Base-by-base conservation (phyloP, 2,888 invertebrate genomes). In the Aricia artaxerxes region DNA sequence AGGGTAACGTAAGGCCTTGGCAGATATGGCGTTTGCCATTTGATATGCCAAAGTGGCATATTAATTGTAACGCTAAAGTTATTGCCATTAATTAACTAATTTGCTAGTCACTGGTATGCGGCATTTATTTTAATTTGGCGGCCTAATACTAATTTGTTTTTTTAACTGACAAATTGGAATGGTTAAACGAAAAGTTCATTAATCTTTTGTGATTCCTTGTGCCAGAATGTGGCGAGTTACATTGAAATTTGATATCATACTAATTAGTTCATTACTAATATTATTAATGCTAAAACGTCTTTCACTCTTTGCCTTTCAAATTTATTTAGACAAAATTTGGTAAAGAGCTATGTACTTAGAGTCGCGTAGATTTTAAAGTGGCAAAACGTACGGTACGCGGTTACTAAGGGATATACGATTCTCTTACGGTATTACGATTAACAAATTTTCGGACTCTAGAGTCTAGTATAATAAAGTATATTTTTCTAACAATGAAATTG, bases 1-100 rank as follows among this genome's bases (percentile, higher is more conserved):
- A 91, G 90, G 91, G 89, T 69, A 69, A 69, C 90, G 79, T 78
- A 83, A 83, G 81, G 82, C 84, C 84, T 84, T 84, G 82, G 73
- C 75, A 49, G 77, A 76, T 69, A 75, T 49, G 75, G 75, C 49
- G 49, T 75, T 75, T 75, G 75, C 75, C 49, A 53, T 75, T 75
- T 75, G 75, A 44, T 75, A 31, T 44, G 73, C 69, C 69, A 35
- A 1, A 1, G 5, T 69, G 69, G 13, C 69, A 69, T 69, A 69
- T 69, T 69, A 69, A 69, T 35, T 38, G 35, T 35, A 69, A 38
- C 4, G 16, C 4, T 69, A 1, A 5, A 38, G 4, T 53, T 6
- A 35, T 4, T 64, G 64, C 31, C 64, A 64, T 31, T 31, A 24
- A 16, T 69, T 38, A 69, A 16, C 11, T 69, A 16, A 69, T 69